These are phyloP conservation scores for Philereme vetulata DNA, from an alignment of 2,888 invertebrate species.

Conservation along the genomic window DNA sequence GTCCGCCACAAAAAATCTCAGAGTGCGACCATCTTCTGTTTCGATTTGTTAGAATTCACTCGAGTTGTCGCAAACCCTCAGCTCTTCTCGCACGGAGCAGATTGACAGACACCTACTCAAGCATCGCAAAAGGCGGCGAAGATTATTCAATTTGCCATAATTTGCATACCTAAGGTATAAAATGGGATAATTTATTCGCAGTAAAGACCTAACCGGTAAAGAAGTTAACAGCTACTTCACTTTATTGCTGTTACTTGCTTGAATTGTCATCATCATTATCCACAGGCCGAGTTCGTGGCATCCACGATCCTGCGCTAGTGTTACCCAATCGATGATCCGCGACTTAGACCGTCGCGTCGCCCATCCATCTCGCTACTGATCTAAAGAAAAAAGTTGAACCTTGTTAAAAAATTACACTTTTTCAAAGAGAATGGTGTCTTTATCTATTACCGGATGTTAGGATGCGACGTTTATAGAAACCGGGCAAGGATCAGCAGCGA, in stretches of 20 bases:
- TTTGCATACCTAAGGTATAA: conserved; percentile 27
- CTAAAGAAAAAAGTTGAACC: too few species aligned
- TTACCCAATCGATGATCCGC: too few species aligned
- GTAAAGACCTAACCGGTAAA: conserved; percentile 8
- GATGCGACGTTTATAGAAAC: too few species aligned
- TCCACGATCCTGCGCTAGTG: too few species aligned
- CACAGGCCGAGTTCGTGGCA: too few species aligned
- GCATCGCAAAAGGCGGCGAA: conserved; percentile 16
- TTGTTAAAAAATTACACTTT: too few species aligned
- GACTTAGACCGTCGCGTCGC: too few species aligned
- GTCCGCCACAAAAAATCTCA: neutral
- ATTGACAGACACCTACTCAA: conserved; percentile 24
- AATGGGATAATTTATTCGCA: conserved; percentile 18
- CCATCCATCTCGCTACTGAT: too few species aligned
- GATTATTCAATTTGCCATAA: conserved; percentile 22
- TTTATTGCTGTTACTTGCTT: neutral
- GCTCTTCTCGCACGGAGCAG: conserved; percentile 17
- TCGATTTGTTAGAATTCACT: conserved; percentile 31
- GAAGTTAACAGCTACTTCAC: conserved; percentile 17
- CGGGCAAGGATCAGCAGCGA: too few species aligned
- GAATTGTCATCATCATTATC: too few species aligned
- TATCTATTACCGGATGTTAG: too few species aligned
- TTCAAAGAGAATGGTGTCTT: too few species aligned
- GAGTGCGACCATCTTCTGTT: conserved; percentile 17
- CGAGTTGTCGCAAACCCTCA: conserved; percentile 24